Percentiles rank a stretch among this genome's conserved stretches.
Conservation (phyloP, 1,140 invertebrate species). For the Orchesella cincta region DNA sequence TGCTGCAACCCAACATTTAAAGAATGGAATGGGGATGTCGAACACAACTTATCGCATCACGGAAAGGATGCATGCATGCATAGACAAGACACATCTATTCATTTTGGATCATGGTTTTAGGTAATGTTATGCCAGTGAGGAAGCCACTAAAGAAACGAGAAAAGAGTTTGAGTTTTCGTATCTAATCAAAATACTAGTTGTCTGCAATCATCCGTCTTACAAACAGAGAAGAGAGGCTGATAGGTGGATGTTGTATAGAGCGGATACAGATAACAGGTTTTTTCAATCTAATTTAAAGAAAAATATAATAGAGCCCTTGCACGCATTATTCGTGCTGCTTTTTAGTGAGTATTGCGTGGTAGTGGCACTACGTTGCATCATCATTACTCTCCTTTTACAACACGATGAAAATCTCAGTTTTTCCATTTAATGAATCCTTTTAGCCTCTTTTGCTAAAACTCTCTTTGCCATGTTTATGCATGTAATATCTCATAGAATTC, state of each 20-base stretch:
- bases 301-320: neutral
- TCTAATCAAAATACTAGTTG: conserved; percentile 11
- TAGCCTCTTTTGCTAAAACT: neutral
- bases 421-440: neutral
- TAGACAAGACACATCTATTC: neutral
- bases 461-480: no score
- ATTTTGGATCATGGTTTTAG: neutral
- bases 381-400: neutral
- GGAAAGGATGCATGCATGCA: neutral
- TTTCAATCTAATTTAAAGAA: neutral
- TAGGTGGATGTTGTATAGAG: neutral
- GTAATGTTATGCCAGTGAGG: neutral
- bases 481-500: no score
- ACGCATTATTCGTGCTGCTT: neutral
- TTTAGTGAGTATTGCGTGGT: neutral
- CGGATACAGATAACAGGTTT: conserved; percentile 15
- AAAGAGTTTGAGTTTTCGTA: neutral
- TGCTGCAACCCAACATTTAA: neutral
- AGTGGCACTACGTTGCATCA: neutral
- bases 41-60: neutral
- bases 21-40: neutral
- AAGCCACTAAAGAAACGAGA: neutral
- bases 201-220: neutral
- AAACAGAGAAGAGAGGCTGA: neutral
- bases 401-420: neutral